A percentile compares a stretch with the other conserved stretches of the same genome.
These are phyloP conservation scores for Pachyuromys duprasi DNA, from an alignment of 2,797 vertebrate genomes.

Conservation along the genomic window DNA sequence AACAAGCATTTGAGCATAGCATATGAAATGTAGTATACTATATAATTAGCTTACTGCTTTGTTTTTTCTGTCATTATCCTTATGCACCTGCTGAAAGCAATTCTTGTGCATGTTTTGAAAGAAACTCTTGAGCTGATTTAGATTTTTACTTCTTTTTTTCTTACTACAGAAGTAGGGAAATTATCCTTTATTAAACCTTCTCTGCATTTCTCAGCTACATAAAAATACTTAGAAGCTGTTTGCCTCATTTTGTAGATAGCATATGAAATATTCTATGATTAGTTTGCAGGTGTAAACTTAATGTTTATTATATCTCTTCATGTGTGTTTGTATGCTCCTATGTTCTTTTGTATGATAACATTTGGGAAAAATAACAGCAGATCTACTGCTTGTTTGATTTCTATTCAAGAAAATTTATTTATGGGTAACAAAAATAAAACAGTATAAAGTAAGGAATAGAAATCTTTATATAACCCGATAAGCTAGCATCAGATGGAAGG, in stretches of 20 bases:
- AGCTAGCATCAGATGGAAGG: no score
- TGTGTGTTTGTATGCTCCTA: neutral
- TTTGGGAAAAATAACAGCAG: neutral
- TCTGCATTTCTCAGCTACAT: neutral
- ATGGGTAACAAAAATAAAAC: neutral
- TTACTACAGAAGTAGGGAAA: neutral
- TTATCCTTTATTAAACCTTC: neutral
- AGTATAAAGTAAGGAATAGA: neutral
- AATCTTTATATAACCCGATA: no score
- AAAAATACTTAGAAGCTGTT: neutral
- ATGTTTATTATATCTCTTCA: neutral
- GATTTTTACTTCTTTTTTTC: neutral
- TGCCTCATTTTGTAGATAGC: neutral
- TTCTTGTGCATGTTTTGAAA: neutral
- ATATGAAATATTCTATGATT: neutral
- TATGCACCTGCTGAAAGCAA: neutral
- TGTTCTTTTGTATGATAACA: neutral
- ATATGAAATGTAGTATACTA: neutral
- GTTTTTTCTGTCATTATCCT: neutral
- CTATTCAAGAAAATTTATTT: neutral
- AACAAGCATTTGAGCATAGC: neutral
- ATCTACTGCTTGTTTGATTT: conserved; percentile 10
- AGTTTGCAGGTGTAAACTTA: neutral
- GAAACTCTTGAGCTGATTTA: neutral
- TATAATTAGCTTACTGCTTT: neutral